Base-by-base conservation (phyloP, 2,888 invertebrate genomes). In the Adineta ricciae region DNA sequence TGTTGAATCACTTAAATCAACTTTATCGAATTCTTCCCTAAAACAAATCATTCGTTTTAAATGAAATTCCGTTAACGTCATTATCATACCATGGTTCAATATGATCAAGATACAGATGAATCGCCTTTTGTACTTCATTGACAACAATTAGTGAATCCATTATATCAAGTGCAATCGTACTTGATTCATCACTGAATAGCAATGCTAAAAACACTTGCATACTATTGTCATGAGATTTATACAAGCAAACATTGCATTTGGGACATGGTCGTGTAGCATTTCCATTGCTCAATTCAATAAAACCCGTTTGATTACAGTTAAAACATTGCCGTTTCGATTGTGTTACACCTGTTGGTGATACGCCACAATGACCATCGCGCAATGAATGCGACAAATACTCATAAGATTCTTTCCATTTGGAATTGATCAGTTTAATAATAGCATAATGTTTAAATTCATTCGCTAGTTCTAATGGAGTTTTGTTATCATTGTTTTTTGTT, bases 361-460 rank as follows among this genome's bases (percentile, higher is more conserved):
- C 78, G n/a, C 78, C 78, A 78, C 78, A 78, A 78, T 78, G 78
- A 78, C 78, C 78, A 41, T 78, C 78, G 41, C 78, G 78, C 41
- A 78, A 78, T n/a, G 78, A 78, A 78, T 78, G 78, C n/a, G 78
- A 78, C 24, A 78, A 14, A 41, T 78, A n/a, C 41, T 78, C 78
- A 78, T 78, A 78, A 3, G 78, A 78, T 78, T 78, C 78, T 78
- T 78, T 78, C 78, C 78, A 78, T 78, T 78, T 78, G 14, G 41
- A 41, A 78, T 78, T 78, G 9, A 78, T 78, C 11, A 78, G 24
- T 78, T 78, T 78, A 38, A 78, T 78, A 78, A 78, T 32, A 41
- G 78, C 78, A 41, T 78, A 78, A 41, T 78, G 78, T 78, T 41
- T 41, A 78, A 78, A 78, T 78, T 78, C 41, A 78, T 78, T 78